phyloP scores from a whole-genome alignment of 1,140 invertebrate genomes.

The Atta texana region DNA sequence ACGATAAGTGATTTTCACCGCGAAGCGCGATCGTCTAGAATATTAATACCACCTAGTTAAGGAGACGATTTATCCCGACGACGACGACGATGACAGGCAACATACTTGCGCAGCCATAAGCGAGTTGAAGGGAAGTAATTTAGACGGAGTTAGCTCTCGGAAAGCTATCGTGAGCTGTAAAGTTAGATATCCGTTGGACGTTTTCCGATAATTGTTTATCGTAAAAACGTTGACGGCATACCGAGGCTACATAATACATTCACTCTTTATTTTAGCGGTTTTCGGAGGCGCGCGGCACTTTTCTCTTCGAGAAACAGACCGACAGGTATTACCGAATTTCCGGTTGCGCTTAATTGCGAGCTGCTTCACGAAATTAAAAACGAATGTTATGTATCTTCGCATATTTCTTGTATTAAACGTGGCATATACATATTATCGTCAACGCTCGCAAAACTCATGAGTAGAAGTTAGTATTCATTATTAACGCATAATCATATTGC shows the following conservation, averaged over 20 bases:
- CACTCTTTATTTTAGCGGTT: conserved; percentile 43
- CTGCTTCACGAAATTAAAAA: conserved; percentile 46
- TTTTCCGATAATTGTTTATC: conserved; percentile 59
- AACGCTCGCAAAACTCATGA: conserved; percentile 12
- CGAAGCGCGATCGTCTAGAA: conserved; percentile 36
- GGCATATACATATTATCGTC: neutral
- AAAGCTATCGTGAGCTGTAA: conserved; percentile 44
- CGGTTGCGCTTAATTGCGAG: conserved; percentile 40
- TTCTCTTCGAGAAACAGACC: neutral
- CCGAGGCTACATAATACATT: conserved; percentile 20
- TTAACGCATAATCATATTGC: conserved; percentile 32
- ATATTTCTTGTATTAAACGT: conserved; percentile 26
- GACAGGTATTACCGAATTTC: conserved; percentile 37
- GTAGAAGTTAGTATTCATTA: neutral
- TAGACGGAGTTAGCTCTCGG: conserved; percentile 39
- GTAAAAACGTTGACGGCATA: conserved; percentile 48
- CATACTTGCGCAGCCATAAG: conserved; percentile 40
- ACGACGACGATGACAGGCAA: conserved; percentile 2
- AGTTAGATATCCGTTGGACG: conserved; percentile 43
- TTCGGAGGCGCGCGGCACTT: conserved; percentile 13
- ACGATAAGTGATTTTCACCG: conserved; percentile 55
- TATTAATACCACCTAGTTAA: conserved; percentile 57
- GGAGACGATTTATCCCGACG: conserved; percentile 39
- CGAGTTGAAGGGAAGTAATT: conserved; percentile 50
- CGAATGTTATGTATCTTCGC: neutral